phyloP scores from a whole-genome alignment of 2,113 vertebrate species.

The Recurvirostra avosetta region DNA sequence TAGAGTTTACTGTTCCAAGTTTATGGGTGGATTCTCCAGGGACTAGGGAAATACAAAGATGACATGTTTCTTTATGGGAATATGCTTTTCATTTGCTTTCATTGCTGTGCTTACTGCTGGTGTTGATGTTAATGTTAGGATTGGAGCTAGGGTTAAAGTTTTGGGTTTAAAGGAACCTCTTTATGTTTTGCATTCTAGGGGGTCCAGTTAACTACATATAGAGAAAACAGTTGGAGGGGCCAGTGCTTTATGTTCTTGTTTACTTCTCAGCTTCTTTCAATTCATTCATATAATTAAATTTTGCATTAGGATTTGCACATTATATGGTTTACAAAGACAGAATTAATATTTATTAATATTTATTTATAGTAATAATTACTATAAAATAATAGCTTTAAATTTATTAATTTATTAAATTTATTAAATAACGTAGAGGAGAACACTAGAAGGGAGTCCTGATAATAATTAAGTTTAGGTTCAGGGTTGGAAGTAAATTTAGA shows the following conservation, averaged over 20 bases:
- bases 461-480: not conserved
- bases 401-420: not conserved
- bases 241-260: not conserved
- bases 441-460: not conserved
- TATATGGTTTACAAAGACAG: not conserved
- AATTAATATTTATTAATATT: not conserved
- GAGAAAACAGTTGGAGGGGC: not conserved
- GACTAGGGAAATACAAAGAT: not conserved
- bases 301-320: not conserved
- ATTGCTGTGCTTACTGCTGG: not conserved
- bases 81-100: not conserved
- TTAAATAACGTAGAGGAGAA: not conserved
- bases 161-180: not conserved
- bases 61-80: fast-evolving
- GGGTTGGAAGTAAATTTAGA: not conserved
- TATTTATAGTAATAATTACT: not conserved
- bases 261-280: not conserved
- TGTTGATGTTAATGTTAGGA: not conserved
- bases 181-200: not conserved
- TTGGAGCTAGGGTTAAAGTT: not conserved
- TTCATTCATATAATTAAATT: not conserved
- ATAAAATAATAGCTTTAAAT: not conserved
- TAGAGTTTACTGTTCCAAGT: not conserved
- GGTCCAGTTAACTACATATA: not conserved
- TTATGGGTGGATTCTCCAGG: not conserved